phyloP scores from a whole-genome alignment of 2,888 invertebrate genomes.

The Lysandra coridon region DNA sequence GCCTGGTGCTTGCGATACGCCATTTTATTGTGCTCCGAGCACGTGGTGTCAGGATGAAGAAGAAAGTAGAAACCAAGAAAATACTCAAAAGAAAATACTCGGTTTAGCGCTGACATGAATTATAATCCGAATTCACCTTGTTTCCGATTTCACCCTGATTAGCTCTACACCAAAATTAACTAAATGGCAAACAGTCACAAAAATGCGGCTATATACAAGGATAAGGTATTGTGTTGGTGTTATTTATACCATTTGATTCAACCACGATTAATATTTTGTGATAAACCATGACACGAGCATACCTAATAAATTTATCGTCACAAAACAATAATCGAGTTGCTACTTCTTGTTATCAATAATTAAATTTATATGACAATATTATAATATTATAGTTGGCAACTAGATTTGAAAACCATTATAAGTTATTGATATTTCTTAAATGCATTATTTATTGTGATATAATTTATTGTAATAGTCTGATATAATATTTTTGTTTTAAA shows the following conservation, averaged over 20 bases:
- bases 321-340: too few species aligned
- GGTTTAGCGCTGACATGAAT: not conserved
- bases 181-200: slow-evolving; percentile 3
- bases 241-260: not conserved
- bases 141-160: not conserved
- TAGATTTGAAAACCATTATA: too few species aligned
- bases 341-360: too few species aligned
- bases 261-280: not conserved
- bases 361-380: too few species aligned
- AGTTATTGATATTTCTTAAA: too few species aligned
- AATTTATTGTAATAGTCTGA: too few species aligned
- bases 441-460: too few species aligned
- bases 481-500: too few species aligned
- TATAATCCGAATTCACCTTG: not conserved
- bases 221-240: not conserved
- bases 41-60: not conserved
- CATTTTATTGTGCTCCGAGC: not conserved
- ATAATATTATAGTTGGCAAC: too few species aligned
- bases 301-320: too few species aligned
- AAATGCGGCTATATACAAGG: not conserved
- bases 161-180: not conserved
- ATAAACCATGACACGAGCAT: too few species aligned
- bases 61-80: not conserved
- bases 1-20: not conserved
- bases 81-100: not conserved